A percentile compares a stretch with the other conserved stretches of the same genome.
Conservation (phyloP, 2,888 invertebrate genomes). For the Exocentrus adspersus region DNA sequence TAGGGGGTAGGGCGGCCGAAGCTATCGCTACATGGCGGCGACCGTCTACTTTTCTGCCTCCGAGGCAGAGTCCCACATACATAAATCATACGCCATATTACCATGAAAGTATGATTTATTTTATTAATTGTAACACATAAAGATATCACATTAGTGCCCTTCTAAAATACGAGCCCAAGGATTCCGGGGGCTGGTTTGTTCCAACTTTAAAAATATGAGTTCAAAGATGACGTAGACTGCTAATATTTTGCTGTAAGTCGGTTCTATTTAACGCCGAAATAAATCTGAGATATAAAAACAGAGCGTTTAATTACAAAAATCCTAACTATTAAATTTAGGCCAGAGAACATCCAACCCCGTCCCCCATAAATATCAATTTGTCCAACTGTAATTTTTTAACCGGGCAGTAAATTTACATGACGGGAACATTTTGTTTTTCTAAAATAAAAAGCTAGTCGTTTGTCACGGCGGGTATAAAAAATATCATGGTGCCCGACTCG, state of each 20-base stretch:
- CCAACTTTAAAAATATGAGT: too few species aligned
- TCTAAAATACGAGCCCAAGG: conserved; percentile 4
- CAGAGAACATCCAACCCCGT: not conserved
- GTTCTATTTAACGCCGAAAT: too few species aligned
- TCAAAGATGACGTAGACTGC: too few species aligned
- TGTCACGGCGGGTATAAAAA: conserved; percentile 48
- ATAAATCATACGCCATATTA: conserved; percentile 51
- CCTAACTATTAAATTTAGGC: not conserved
- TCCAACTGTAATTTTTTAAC: conserved; percentile 32
- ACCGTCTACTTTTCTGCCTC: conserved; percentile 33
- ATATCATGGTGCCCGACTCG: conserved; percentile 46
- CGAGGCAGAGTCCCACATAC: conserved; percentile 41
- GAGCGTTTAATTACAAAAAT: not conserved
- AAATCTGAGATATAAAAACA: too few species aligned
- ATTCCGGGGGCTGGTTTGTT: not conserved
- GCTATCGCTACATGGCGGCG: conserved; percentile 40
- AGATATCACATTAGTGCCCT: conserved; percentile 25
- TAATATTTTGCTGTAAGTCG: too few species aligned
- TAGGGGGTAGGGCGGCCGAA: conserved; percentile 45
- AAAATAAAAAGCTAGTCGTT: conserved; percentile 46
- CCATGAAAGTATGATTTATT: conserved; percentile 53
- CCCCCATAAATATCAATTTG: conserved; percentile 21
- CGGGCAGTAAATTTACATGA: conserved; percentile 36
- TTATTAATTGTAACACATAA: conserved; percentile 48
- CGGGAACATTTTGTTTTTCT: conserved; percentile 38